Evolutionary conservation across 2,888 invertebrate genomes (phyloP).

Genomic region (Hemithea aestivaria): DNA sequence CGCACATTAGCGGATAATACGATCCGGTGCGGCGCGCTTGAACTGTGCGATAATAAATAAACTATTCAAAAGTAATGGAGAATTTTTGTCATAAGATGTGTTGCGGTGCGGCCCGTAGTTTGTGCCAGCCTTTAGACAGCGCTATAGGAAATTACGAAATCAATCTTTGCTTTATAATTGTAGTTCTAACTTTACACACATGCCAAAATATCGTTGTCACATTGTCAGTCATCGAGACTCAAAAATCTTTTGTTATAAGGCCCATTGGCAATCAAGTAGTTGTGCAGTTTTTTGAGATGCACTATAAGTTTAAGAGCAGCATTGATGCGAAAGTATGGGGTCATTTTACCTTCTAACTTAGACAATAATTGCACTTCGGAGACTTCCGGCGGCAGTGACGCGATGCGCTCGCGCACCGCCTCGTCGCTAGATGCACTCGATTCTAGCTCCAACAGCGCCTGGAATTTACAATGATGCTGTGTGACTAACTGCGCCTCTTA

Average conservation of each 20-base stretch:
- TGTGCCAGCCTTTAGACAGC: no score
- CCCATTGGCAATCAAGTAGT: background rate
- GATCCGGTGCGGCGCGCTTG: no score
- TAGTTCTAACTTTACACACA: no score
- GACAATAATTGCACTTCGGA: conserved; percentile 92
- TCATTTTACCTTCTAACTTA: conserved; percentile 87
- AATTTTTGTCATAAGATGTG: no score
- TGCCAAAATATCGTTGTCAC: no score
- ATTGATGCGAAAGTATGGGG: conserved; percentile 31
- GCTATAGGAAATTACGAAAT: no score
- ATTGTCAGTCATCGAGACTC: background rate
- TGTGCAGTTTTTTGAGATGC: conserved; percentile 7
- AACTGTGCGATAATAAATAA: no score
- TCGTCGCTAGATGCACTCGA: conserved; percentile 98
- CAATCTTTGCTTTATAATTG: no score
- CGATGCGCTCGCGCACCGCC: conserved; percentile 93
- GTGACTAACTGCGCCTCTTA: no score
- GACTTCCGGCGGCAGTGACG: conserved; percentile 95
- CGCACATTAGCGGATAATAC: no score
- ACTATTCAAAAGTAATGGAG: no score
- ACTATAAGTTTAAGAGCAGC: conserved; percentile 20
- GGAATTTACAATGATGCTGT: conserved; percentile 31
- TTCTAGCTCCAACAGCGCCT: conserved; percentile 89
- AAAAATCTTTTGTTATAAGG: conserved; percentile 3
- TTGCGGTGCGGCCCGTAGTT: no score